Percentiles rank a stretch among this genome's conserved stretches.
Conservation (phyloP, 2,888 invertebrate species). For the Ennomos erosarius region DNA sequence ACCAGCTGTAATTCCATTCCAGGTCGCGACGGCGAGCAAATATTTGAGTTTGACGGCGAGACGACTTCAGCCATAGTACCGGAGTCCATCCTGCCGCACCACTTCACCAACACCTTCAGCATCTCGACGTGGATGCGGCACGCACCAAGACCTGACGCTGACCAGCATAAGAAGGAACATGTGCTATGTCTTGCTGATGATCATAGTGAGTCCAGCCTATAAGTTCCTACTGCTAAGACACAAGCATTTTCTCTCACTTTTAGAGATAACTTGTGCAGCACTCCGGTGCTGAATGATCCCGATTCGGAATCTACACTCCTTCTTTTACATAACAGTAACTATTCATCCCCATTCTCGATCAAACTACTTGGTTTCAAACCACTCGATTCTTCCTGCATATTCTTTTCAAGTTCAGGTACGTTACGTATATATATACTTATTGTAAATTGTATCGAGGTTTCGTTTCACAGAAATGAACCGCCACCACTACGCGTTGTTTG, state of each 20-base stretch:
- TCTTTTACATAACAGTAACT: too few species aligned
- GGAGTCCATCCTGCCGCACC: conserved; percentile 89
- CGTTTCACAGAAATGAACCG: conserved; percentile 95
- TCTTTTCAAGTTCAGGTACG: too few species aligned
- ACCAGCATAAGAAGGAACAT: conserved; percentile 97
- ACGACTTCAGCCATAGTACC: conserved; percentile 94
- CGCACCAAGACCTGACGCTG: conserved; percentile 90
- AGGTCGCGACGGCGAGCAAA: conserved; percentile 92
- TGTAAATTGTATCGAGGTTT: too few species aligned
- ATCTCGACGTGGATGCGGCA: conserved; percentile 98
- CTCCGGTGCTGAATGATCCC: background rate
- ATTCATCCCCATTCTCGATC: too few species aligned
- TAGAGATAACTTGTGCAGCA: too few species aligned
- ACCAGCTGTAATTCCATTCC: conserved; percentile 10
- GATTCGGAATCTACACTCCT: background rate
- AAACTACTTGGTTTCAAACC: too few species aligned
- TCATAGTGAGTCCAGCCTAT: conserved; percentile 89
- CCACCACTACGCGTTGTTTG: conserved; percentile 98
- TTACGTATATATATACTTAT: too few species aligned
- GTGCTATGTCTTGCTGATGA: conserved; percentile 98
- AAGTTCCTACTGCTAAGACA: too few species aligned
- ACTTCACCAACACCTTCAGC: conserved; percentile 93
- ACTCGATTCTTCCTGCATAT: too few species aligned
- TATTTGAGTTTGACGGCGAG: conserved; percentile 97
- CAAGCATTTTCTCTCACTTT: too few species aligned